Percentiles rank a stretch among this genome's conserved stretches.
These are phyloP conservation scores for Apteryx owenii DNA, from an alignment of 2,113 vertebrate genomes.

Conservation along the genomic window DNA sequence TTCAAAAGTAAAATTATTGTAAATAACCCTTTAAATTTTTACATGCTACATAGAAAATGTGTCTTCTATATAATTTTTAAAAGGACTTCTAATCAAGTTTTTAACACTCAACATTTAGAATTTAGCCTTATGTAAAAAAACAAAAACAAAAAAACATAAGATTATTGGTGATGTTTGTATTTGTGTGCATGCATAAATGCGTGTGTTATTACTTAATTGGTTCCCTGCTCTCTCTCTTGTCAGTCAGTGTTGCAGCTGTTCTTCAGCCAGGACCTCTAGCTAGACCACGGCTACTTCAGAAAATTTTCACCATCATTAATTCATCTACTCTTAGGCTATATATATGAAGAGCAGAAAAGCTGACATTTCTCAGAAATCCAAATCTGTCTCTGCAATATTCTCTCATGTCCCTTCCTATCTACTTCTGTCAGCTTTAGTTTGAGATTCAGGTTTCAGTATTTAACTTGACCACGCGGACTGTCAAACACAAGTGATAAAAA, in stretches of 20 bases:
- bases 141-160: neutral
- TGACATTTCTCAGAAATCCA: neutral
- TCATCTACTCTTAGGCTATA: neutral
- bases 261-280: neutral
- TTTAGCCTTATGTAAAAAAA: too few relatives aligned
- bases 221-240: neutral
- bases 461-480: neutral
- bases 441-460: neutral
- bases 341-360: neutral
- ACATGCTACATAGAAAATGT: neutral
- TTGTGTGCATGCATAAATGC: neutral
- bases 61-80: too few relatives aligned
- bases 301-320: neutral
- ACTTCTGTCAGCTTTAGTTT: neutral
- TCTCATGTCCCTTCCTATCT: neutral
- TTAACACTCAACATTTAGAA: neutral
- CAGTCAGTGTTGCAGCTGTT: neutral
- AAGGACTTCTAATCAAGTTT: neutral
- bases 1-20: neutral
- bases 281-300: neutral
- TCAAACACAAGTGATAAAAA: neutral
- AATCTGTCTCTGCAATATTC: neutral
- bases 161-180: neutral
- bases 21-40: neutral
- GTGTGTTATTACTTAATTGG: neutral